These are phyloP conservation scores for Drosophila pseudotakahashii DNA, from an alignment of 2,888 invertebrate genomes.

Conservation along the genomic window DNA sequence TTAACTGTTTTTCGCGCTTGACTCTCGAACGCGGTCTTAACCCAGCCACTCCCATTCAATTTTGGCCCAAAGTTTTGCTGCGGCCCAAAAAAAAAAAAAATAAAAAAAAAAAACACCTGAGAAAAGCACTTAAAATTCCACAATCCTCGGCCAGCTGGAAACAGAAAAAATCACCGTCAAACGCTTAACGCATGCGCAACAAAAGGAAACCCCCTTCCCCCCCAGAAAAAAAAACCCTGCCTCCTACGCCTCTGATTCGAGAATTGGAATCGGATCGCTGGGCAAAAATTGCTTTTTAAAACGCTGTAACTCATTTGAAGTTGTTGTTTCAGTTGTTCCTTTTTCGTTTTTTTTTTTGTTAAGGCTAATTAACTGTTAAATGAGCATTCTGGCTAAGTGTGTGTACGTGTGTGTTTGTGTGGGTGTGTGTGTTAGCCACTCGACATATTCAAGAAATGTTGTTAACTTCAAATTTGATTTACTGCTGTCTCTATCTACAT, in stretches of 20 bases:
- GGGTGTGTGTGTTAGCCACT: slow-evolving; percentile 21
- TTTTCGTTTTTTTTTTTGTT: background rate
- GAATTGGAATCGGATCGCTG: slow-evolving; percentile 36
- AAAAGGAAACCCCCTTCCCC: slow-evolving; percentile 30
- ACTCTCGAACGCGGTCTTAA: slow-evolving; percentile 2
- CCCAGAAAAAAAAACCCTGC: background rate
- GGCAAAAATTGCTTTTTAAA: slow-evolving; percentile 37
- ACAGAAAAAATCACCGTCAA: slow-evolving; percentile 56
- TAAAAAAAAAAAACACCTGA: slow-evolving; percentile 15
- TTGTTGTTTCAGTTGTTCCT: slow-evolving; percentile 2
- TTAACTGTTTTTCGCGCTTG: slow-evolving; percentile 36
- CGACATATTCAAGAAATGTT: slow-evolving; percentile 6
- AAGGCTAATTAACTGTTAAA: slow-evolving; percentile 53
- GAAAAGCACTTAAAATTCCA: slow-evolving; percentile 44
- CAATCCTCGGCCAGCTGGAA: slow-evolving; percentile 3
- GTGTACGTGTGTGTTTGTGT: slow-evolving; percentile 4
- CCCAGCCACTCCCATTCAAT: slow-evolving; percentile 31
- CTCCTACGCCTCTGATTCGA: slow-evolving; percentile 5
- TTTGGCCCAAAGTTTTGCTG: slow-evolving; percentile 4
- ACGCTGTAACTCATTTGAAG: slow-evolving; percentile 31
- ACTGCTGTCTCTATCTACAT: slow-evolving; percentile 19
- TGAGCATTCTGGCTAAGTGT: slow-evolving; percentile 12
- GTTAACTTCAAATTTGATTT: slow-evolving; percentile 41
- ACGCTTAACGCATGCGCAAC: slow-evolving; percentile 69
- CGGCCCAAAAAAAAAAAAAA: background rate